phyloP scores from a whole-genome alignment of 2,797 vertebrate species.

The Distichodus sexfasciatus region DNA sequence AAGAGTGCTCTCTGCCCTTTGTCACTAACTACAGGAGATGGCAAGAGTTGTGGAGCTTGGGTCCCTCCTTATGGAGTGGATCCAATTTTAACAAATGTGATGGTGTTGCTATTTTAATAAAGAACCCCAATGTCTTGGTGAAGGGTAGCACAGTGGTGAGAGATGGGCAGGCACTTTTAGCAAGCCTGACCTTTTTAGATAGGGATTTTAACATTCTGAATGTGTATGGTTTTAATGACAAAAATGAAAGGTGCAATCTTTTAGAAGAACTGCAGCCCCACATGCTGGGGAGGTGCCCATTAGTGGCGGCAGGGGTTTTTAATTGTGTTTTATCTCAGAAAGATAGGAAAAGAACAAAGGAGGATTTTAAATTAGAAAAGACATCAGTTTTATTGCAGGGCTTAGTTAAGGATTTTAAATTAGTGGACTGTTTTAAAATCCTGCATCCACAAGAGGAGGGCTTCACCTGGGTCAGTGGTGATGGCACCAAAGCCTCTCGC shows the following conservation, averaged over 20 bases:
- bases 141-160: constrained; percentile 49
- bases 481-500: constrained; percentile 25
- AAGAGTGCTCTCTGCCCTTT: constrained; percentile 14
- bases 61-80: background rate
- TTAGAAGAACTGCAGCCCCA: constrained; percentile 48
- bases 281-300: constrained; percentile 5
- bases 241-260: constrained; percentile 31
- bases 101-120: constrained; percentile 45
- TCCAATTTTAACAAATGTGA: background rate
- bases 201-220: constrained; percentile 35
- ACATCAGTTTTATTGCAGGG: constrained; percentile 11
- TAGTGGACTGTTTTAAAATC: too few species aligned
- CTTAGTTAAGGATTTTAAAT: constrained; percentile 36
- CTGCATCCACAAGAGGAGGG: constrained; percentile 44
- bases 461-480: constrained; percentile 48
- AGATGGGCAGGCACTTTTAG: constrained; percentile 38
- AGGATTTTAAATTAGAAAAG: constrained; percentile 42
- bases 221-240: constrained; percentile 25
- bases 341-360: too few species aligned
- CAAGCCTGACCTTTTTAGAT: constrained; percentile 17
- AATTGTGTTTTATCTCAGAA: constrained; percentile 33
- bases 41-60: background rate
- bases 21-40: background rate
- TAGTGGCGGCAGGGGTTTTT: background rate
- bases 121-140: constrained; percentile 16